phyloP scores from a whole-genome alignment of 2,797 vertebrate species.

The Melanotaenia boesemani region DNA sequence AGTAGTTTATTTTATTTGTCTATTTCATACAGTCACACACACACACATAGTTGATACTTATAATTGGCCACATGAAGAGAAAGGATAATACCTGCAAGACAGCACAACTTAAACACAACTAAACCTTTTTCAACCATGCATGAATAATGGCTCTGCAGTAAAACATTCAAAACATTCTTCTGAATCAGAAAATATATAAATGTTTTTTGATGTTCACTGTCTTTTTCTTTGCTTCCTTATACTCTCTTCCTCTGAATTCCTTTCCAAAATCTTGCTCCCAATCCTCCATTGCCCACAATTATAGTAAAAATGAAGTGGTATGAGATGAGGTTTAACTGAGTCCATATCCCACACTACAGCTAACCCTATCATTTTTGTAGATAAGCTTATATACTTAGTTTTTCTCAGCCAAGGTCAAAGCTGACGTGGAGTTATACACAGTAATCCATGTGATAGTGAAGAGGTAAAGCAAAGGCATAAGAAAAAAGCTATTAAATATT shows the following conservation, averaged over 20 bases:
- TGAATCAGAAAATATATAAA: constrained; percentile 5
- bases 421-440: neutral
- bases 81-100: constrained; percentile 22
- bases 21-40: neutral
- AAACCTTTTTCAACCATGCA: constrained; percentile 3
- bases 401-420: neutral
- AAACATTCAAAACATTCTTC: constrained; percentile 30
- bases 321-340: constrained; percentile 1
- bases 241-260: constrained; percentile 4
- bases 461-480: neutral
- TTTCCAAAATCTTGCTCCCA: neutral
- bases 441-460: neutral
- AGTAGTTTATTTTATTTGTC: neutral
- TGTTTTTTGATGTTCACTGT: constrained; percentile 1
- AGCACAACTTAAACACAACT: neutral
- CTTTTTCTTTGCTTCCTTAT: neutral
- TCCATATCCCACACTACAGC: neutral
- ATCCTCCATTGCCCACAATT: constrained; percentile 10
- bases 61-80: constrained; percentile 20
- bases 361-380: neutral
- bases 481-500: neutral
- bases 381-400: neutral
- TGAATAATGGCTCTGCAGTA: constrained; percentile 16
- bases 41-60: constrained; percentile 26
- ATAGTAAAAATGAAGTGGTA: neutral